phyloP scores from a whole-genome alignment of 2,113 vertebrate species.

The Todiramphus saurophagus region DNA sequence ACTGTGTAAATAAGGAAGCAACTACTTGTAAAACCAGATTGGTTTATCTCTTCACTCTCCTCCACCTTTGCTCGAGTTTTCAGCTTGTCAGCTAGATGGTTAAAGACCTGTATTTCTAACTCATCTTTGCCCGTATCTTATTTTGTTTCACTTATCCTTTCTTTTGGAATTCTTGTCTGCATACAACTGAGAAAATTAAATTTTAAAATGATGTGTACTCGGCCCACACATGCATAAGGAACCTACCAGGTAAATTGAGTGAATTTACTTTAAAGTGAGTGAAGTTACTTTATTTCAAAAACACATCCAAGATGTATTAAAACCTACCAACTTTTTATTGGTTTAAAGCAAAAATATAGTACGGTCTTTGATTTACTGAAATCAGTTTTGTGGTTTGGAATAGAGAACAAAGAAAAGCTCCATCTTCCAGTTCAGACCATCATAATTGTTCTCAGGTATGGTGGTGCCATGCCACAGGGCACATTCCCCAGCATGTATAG shows the following conservation, averaged over 20 bases:
- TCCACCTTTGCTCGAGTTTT: not conserved
- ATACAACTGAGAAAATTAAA: not conserved
- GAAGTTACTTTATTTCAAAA: constrained; percentile 4
- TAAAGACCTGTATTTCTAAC: not conserved
- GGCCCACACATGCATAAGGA: not conserved
- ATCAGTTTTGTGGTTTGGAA: not conserved
- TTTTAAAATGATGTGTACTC: not conserved
- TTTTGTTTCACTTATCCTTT: not conserved
- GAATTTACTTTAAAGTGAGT: not conserved
- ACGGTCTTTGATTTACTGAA: not conserved
- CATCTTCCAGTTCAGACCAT: not conserved
- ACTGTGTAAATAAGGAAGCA: not conserved
- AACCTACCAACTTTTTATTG: not conserved
- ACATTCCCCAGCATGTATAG: not conserved
- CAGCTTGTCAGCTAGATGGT: not conserved
- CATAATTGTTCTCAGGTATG: not conserved
- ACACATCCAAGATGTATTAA: not conserved
- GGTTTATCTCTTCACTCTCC: not conserved
- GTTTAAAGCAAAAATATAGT: not conserved
- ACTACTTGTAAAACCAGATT: not conserved
- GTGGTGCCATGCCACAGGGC: not conserved
- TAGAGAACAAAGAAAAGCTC: not conserved
- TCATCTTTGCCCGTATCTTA: not conserved
- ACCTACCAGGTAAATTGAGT: not conserved
- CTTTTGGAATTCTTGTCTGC: not conserved